phyloP scores from a whole-genome alignment of 1,140 invertebrate species.

The Panagrolaimus sp. region DNA sequence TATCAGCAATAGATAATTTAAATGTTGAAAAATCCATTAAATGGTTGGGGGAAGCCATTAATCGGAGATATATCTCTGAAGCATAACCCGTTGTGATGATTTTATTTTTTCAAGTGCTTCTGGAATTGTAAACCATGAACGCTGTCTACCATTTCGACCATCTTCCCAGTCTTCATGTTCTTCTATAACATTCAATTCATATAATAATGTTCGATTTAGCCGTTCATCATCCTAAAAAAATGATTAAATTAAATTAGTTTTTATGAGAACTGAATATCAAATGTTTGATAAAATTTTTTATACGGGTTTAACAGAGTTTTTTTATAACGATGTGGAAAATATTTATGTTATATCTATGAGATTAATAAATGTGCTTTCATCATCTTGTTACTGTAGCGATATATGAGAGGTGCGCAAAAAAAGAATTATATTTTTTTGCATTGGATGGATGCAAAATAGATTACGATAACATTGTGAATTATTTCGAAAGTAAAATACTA shows the following conservation, averaged over 20 bases:
- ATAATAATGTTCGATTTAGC: conserved; percentile 84
- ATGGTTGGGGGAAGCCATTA: conserved; percentile 6
- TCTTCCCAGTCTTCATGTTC: conserved; percentile 89
- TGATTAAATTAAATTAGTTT: background rate
- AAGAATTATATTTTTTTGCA: no score
- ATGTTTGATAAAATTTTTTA: background rate
- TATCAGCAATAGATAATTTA: background rate
- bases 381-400: no score
- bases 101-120: conserved; percentile 19
- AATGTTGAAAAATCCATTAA: conserved; percentile 10
- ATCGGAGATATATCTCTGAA: conserved; percentile 13
- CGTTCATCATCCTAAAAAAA: conserved; percentile 75
- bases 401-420: no score
- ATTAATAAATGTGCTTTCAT: conserved; percentile 32
- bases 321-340: background rate
- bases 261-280: no score
- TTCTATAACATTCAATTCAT: conserved; percentile 81
- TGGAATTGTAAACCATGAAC: conserved; percentile 11
- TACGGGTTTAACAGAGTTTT: background rate
- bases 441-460: no score
- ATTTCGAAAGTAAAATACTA: no score
- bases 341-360: no score
- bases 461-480: no score
- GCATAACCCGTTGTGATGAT: conserved; percentile 19
- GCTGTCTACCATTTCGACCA: conserved; percentile 13